phyloP scores from a whole-genome alignment of 2,113 vertebrate species.

The Hemiprocne comata region DNA sequence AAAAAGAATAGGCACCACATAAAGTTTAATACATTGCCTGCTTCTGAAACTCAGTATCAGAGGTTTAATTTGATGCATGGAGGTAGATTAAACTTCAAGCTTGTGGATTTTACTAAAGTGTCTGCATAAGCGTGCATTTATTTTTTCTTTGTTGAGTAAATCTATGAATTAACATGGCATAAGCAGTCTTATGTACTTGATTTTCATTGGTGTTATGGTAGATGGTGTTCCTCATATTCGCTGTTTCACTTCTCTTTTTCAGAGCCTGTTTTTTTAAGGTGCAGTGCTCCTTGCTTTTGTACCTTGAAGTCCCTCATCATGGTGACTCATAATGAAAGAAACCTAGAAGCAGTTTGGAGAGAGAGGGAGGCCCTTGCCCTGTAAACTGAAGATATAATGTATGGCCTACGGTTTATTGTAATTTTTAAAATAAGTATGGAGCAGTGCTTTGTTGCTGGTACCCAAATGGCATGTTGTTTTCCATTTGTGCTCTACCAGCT shows the following conservation, averaged over 20 bases:
- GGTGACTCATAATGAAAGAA: slow-evolving; percentile 17
- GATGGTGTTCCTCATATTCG: not conserved
- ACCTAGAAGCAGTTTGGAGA: not conserved
- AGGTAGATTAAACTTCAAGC: not conserved
- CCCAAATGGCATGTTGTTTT: not conserved
- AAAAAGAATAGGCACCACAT: not conserved
- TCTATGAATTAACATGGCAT: not conserved
- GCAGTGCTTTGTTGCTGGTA: not conserved
- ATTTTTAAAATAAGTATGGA: not conserved
- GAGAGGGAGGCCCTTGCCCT: not conserved
- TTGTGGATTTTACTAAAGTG: not conserved
- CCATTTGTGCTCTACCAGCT: not conserved
- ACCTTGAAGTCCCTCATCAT: not conserved
- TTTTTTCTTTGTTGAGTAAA: not conserved
- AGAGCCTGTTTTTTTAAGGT: not conserved
- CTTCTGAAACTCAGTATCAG: not conserved
- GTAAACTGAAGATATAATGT: not conserved
- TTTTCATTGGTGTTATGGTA: not conserved
- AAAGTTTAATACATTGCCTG: not conserved
- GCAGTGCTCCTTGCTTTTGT: not conserved
- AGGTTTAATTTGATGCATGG: not conserved
- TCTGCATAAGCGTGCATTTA: rapidly evolving
- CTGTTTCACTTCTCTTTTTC: not conserved
- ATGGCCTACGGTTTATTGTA: slow-evolving; percentile 1
- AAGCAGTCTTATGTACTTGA: not conserved